These are phyloP conservation scores for Cheilosia variabilis DNA, from an alignment of 2,888 invertebrate genomes.

Conservation along the genomic window DNA sequence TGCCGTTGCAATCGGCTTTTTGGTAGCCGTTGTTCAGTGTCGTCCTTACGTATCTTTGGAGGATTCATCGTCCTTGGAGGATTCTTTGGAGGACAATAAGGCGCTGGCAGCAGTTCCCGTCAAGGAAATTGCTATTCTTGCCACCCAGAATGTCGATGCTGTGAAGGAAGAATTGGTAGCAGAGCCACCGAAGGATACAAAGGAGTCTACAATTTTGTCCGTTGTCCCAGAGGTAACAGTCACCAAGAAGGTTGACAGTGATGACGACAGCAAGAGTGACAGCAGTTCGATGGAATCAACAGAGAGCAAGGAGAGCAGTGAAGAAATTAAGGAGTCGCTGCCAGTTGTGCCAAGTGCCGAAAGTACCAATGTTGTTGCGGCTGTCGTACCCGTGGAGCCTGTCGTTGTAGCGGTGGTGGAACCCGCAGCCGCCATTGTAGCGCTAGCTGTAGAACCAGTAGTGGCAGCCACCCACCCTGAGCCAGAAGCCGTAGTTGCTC, in stretches of 20 bases:
- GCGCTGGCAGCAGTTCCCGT: slow-evolving; percentile 5
- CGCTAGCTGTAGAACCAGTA: slow-evolving; percentile 7
- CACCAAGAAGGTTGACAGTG: slow-evolving; percentile 3
- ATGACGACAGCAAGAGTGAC: slow-evolving; percentile 25
- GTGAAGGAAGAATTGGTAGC: neutral
- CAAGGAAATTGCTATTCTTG: neutral
- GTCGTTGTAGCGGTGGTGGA: slow-evolving; percentile 25
- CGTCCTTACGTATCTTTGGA: slow-evolving; percentile 59
- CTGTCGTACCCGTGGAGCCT: slow-evolving; percentile 28
- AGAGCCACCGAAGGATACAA: slow-evolving; percentile 10
- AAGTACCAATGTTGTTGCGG: neutral
- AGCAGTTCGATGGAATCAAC: slow-evolving; percentile 41
- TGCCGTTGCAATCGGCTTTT: slow-evolving; percentile 60
- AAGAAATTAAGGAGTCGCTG: slow-evolving; percentile 30
- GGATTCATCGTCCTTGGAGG: slow-evolving; percentile 33
- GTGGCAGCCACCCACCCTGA: slow-evolving; percentile 2
- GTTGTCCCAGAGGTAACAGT: slow-evolving; percentile 29
- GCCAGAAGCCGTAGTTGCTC: slow-evolving; percentile 7
- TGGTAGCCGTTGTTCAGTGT: slow-evolving; percentile 62
- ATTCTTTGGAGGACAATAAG: slow-evolving; percentile 21
- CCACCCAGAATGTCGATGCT: neutral
- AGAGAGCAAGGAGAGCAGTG: slow-evolving; percentile 51
- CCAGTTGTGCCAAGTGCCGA: slow-evolving; percentile 16
- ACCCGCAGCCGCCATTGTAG: slow-evolving; percentile 16
- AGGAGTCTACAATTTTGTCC: slow-evolving; percentile 49